Base-by-base conservation (phyloP, 2,113 vertebrate species). In the Chrysochloris asiatica region DNA sequence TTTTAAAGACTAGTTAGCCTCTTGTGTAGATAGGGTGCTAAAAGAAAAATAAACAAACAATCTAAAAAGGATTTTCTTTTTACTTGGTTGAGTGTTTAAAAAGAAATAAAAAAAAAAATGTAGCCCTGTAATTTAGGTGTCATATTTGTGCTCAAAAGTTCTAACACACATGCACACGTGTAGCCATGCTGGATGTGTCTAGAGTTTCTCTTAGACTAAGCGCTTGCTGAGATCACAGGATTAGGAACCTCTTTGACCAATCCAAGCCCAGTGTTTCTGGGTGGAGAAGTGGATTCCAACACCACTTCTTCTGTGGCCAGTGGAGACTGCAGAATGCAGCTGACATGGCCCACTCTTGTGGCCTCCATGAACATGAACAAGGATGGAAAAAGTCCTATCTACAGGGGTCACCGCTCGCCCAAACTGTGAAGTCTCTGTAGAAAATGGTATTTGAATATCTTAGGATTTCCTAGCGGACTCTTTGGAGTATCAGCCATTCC, bases 241-340 rank as follows among this genome's bases (percentile, higher is more conserved):
- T 10, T 36, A 21, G 26, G 41, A 1, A 13, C 6, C n/a, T 81
- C 67, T 22, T 85, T 36, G n/a, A 8, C 36, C 48, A 26, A 41
- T 45, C 38, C 54, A 38, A 21, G 38, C 30, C n/a, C 0, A 2
- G 41, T 24, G 6, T 33, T 82, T 90, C 52, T 50, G 43, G 30
- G 10, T 71, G 30, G 48, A 69, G 36, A 78, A 41, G 26, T 54
- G 1, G 11, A 14, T 75, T 77, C 61, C 83, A n/a, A 41, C 4
- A 41, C 38, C 5, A 36, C 12, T 52, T 26, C 45, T 75, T 50
- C 78, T 47, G 50, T 14, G 21, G 28, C 61, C 71, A 65, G n/a
- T 4, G 26, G 47, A 48, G 26, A 26, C 14, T 28, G 0, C 4
- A 4, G 28, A n/a, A 1, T 3, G 13, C 0, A 1, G 9, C 21